Percentiles rank a stretch among this genome's conserved stretches.
These are phyloP conservation scores for Acronicta leporina DNA, from an alignment of 2,888 invertebrate genomes.

Conservation along the genomic window DNA sequence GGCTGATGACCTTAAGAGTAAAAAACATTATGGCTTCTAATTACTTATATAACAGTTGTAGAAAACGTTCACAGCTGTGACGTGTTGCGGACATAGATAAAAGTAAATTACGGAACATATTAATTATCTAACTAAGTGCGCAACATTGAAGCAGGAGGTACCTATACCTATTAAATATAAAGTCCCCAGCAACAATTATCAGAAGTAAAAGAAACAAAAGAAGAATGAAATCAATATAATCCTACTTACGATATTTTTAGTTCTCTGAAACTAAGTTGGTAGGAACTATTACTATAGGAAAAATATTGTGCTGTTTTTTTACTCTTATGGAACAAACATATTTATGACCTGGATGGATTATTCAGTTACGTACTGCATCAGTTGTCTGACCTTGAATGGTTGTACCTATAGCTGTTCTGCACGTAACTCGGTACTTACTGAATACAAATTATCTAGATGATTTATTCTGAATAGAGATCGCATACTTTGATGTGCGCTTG, in stretches of 20 bases:
- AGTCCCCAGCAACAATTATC: too few relatives aligned
- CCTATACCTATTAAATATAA: too few relatives aligned
- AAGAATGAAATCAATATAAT: too few relatives aligned
- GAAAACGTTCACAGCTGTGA: conserved; percentile 11
- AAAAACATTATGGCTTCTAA: conserved; percentile 1
- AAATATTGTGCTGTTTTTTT: too few relatives aligned
- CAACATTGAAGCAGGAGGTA: conserved; percentile 1
- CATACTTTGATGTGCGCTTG: not conserved
- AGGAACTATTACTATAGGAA: too few relatives aligned
- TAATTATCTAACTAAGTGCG: not conserved
- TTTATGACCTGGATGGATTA: not conserved
- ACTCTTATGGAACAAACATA: not conserved
- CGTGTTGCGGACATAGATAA: conserved; percentile 4
- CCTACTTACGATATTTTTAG: too few relatives aligned
- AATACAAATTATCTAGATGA: conserved; percentile 7
- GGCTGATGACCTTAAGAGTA: not conserved
- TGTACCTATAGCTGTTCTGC: not conserved
- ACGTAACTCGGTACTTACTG: not conserved
- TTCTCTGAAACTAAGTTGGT: too few relatives aligned
- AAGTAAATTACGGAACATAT: conserved; percentile 12
- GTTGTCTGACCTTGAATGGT: conserved; percentile 14
- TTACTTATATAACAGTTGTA: conserved; percentile 10
- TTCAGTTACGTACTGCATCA: too few relatives aligned
- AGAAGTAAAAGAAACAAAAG: too few relatives aligned
- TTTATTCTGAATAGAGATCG: conserved; percentile 7